A percentile compares a stretch with the other conserved stretches of the same genome.
Conservation (phyloP, 2,888 invertebrate species). For the Ectemnius continuus region DNA sequence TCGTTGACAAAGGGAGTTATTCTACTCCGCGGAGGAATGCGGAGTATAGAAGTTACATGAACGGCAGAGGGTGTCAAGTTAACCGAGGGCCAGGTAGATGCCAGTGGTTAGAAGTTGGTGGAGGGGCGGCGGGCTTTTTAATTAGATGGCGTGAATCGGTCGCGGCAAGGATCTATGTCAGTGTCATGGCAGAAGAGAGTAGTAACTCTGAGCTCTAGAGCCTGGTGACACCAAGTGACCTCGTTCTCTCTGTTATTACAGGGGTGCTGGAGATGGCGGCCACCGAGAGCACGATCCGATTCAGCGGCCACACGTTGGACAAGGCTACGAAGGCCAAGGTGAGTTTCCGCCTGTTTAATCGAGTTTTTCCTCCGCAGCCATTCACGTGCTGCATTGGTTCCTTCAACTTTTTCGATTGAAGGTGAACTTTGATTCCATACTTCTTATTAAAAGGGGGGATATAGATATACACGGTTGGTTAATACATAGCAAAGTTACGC, state of each 20-base stretch:
- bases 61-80: constrained; percentile 1
- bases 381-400: not conserved
- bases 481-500: too few species aligned
- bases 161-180: constrained; percentile 35
- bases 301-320: constrained; percentile 98
- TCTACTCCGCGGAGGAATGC: not conserved
- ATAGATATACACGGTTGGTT: too few species aligned
- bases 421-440: too few species aligned
- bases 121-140: not conserved
- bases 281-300: constrained; percentile 91
- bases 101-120: not conserved
- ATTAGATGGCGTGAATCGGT: constrained; percentile 14
- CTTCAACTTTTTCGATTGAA: not conserved
- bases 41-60: not conserved
- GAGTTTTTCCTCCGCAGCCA: not conserved
- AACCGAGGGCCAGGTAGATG: not conserved
- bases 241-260: constrained; percentile 76
- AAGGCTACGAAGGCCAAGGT: constrained; percentile 99
- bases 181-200: constrained; percentile 33
- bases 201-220: constrained; percentile 16
- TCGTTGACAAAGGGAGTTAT: too few species aligned
- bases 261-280: constrained; percentile 92
- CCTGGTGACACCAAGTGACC: constrained; percentile 47
- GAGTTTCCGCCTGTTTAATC: constrained; percentile 35
- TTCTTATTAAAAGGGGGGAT: too few species aligned